These are phyloP conservation scores for Macrotus californicus DNA, from an alignment of 2,113 vertebrate genomes.

Conservation along the genomic window DNA sequence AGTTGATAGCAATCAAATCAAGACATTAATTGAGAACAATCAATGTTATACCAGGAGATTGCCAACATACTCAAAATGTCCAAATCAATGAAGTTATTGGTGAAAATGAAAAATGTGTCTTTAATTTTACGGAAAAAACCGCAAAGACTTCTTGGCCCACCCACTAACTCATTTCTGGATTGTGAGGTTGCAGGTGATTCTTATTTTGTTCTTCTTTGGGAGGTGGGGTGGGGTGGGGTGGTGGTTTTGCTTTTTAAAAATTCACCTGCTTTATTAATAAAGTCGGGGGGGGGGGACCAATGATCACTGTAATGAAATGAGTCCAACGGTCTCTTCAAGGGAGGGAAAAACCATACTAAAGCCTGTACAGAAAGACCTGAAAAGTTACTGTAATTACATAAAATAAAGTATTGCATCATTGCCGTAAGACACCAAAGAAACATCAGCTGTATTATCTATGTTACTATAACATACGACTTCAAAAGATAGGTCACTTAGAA, in stretches of 20 bases:
- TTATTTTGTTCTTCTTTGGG: not conserved
- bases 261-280: not conserved
- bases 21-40: no score
- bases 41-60: no score
- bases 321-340: not conserved
- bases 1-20: no score
- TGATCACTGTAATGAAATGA: not conserved
- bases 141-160: not conserved
- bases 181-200: not conserved
- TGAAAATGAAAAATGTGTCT: no score
- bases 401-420: not conserved
- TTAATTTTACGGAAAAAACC: no score
- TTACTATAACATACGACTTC: not conserved
- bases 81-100: no score
- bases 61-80: no score
- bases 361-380: not conserved
- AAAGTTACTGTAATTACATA: not conserved
- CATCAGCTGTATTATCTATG: not conserved
- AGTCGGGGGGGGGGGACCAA: not conserved
- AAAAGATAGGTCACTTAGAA: not conserved
- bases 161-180: not conserved
- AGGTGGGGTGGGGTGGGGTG: no score
- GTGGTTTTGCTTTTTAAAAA: not conserved
- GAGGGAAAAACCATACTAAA: not conserved
- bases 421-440: not conserved